These are phyloP conservation scores for Protonibea diacanthus DNA, from an alignment of 2,797 vertebrate genomes.

Conservation along the genomic window DNA sequence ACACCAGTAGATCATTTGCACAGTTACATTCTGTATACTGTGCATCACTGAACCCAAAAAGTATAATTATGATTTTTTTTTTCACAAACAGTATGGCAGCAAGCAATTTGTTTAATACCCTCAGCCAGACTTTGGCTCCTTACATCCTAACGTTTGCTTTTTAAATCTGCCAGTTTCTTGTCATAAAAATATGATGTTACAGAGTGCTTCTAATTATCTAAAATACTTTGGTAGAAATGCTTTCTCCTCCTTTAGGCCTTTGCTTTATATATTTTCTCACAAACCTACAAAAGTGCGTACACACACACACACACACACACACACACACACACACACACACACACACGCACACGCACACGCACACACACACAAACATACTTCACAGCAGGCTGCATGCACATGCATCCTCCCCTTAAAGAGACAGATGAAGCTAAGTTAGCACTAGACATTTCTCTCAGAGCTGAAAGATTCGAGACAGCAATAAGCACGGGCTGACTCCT, in stretches of 20 bases:
- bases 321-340: constrained; percentile 9
- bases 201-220: constrained; percentile 38
- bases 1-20: neutral
- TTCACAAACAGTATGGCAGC: constrained; percentile 18
- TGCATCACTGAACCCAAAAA: neutral
- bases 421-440: constrained; percentile 35
- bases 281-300: constrained; percentile 15
- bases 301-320: neutral
- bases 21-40: neutral
- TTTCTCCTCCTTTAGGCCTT: constrained; percentile 38
- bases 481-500: constrained; percentile 41
- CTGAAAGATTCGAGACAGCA: constrained; percentile 48
- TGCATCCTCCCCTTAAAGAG: constrained; percentile 35
- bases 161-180: constrained; percentile 16
- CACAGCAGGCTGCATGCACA: constrained; percentile 35
- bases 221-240: constrained; percentile 36
- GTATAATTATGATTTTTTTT: neutral
- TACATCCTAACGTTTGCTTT: constrained; percentile 20
- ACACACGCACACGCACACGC: neutral
- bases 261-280: constrained; percentile 25
- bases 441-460: constrained; percentile 36
- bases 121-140: constrained; percentile 20
- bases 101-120: constrained; percentile 16
- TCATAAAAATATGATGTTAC: constrained; percentile 40
- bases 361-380: constrained; percentile 30